These are phyloP conservation scores for Eubasilissa splendida DNA, from an alignment of 2,888 invertebrate genomes.

Conservation along the genomic window DNA sequence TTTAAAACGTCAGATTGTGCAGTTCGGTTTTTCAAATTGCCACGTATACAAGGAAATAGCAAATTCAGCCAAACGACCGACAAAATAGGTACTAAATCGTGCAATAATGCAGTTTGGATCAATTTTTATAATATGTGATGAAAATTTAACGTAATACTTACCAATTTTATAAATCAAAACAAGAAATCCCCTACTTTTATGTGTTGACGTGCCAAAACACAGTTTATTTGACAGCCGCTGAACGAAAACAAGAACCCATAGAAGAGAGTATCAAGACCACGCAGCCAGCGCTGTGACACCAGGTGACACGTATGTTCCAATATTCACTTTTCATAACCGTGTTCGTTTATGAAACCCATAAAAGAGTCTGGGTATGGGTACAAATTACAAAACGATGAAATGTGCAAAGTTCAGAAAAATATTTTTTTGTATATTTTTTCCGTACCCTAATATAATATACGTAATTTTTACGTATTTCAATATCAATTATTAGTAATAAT, in stretches of 20 bases:
- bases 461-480: too few relatives aligned
- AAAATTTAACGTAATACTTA: neutral
- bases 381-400: too few relatives aligned
- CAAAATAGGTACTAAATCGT: neutral
- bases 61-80: neutral
- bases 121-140: neutral
- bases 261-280: neutral
- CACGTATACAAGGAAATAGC: neutral
- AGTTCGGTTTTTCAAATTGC: neutral
- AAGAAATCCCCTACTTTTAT: neutral
- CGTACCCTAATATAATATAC: too few relatives aligned
- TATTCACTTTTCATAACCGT: neutral
- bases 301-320: conserved; percentile 19
- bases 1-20: too few relatives aligned
- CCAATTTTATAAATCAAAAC: conserved; percentile 27
- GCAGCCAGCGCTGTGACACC: neutral
- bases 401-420: too few relatives aligned
- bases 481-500: too few relatives aligned
- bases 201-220: neutral
- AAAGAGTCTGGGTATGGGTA: neutral
- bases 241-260: conserved; percentile 10
- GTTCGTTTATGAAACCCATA: conserved; percentile 15
- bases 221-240: conserved; percentile 22
- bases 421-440: too few relatives aligned
- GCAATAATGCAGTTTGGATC: neutral